Conservation (phyloP, 2,888 invertebrate genomes). For the Polyommatus iphigenia region DNA sequence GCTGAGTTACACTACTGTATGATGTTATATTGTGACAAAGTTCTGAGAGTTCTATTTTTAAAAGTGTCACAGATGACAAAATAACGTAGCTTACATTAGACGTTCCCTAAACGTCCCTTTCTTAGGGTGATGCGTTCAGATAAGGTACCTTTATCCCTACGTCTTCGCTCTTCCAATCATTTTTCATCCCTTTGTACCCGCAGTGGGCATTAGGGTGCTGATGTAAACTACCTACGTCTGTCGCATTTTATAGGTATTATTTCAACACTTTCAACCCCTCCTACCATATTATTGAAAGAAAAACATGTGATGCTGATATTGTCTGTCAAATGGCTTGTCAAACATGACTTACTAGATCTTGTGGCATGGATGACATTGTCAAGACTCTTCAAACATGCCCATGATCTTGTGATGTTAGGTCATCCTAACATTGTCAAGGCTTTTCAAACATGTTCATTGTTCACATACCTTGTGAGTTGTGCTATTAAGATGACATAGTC, state of each 20-base stretch:
- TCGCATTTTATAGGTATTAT: conserved; percentile 45
- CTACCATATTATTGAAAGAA: neutral
- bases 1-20: neutral
- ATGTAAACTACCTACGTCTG: conserved; percentile 53
- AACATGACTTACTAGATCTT: too few species aligned
- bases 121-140: conserved; percentile 55
- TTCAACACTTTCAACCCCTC: neutral
- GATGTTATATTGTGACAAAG: neutral
- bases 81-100: conserved; percentile 24
- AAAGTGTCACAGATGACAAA: conserved; percentile 28
- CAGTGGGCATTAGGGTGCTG: conserved; percentile 65
- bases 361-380: too few species aligned
- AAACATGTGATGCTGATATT: too few species aligned
- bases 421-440: too few species aligned
- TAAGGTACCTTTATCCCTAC: conserved; percentile 71
- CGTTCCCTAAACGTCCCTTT: conserved; percentile 31
- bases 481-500: too few species aligned
- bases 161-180: conserved; percentile 66
- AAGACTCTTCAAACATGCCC: too few species aligned
- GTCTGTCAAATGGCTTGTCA: too few species aligned
- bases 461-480: too few species aligned
- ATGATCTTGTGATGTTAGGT: too few species aligned
- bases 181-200: conserved; percentile 74
- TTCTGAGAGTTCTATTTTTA: conserved; percentile 6
- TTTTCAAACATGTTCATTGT: too few species aligned